Conservation (phyloP, 2,888 invertebrate species). For the Ophioninae sp. region DNA sequence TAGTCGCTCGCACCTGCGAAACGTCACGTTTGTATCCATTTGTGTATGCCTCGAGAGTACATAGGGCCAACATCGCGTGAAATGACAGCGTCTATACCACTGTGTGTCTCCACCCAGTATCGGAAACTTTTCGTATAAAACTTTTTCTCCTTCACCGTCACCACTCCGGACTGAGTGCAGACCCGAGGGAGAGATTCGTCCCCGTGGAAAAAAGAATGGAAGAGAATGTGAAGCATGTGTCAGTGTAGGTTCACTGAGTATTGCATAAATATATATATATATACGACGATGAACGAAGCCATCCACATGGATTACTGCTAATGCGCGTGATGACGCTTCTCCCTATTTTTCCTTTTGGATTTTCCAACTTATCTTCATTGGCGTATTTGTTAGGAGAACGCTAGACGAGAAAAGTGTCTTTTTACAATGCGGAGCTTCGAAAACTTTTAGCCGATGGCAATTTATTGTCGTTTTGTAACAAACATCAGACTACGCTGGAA, state of each 20-base stretch:
- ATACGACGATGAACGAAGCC: background rate
- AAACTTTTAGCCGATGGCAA: conserved; percentile 7
- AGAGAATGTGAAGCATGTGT: conserved; percentile 22
- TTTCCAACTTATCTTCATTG: conserved; percentile 13
- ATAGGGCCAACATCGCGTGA: conserved; percentile 55
- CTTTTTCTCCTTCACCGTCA: conserved; percentile 41
- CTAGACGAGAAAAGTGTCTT: conserved; percentile 1
- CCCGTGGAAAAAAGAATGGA: conserved; percentile 16
- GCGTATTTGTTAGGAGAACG: conserved; percentile 5
- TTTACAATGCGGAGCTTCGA: background rate
- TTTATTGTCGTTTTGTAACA: background rate
- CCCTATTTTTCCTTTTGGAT: conserved; percentile 6
- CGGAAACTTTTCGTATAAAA: conserved; percentile 59
- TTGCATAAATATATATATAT: conserved; percentile 12
- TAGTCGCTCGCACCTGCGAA: conserved; percentile 28
- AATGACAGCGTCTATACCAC: conserved; percentile 49
- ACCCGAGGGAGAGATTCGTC: conserved; percentile 46
- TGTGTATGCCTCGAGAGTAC: conserved; percentile 25
- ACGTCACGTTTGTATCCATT: conserved; percentile 53
- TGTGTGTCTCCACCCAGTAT: conserved; percentile 37
- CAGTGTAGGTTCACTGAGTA: background rate
- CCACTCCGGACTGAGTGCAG: conserved; percentile 25
- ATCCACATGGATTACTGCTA: conserved; percentile 3
- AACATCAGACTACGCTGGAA: background rate
- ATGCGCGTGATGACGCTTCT: conserved; percentile 18